Conservation (phyloP, 1,140 invertebrate species). For the Drosophila oshimai region DNA sequence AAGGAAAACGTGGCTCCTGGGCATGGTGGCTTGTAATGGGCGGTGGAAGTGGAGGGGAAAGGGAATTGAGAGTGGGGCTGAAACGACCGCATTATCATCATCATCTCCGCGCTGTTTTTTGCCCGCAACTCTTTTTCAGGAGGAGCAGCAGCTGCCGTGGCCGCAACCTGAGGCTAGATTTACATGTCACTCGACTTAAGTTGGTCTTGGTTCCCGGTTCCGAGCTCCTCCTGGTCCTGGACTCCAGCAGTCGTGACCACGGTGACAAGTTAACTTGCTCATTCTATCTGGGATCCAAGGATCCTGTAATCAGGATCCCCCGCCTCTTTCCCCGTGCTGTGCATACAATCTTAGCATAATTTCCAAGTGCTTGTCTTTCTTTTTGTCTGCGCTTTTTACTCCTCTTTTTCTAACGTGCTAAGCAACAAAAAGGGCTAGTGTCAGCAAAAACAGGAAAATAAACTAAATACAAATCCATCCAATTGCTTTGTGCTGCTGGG, state of each 20-base stretch:
- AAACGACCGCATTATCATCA: conserved; percentile 47
- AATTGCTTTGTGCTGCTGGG: conserved; percentile 2
- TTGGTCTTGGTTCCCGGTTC: conserved; percentile 20
- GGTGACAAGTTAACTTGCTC: conserved; percentile 49
- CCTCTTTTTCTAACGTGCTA: conserved; percentile 15
- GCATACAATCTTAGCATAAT: conserved; percentile 79
- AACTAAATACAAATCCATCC: conserved; percentile 40
- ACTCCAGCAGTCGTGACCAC: conserved; percentile 21
- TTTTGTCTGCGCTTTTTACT: conserved; percentile 11
- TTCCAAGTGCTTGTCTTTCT: conserved; percentile 43
- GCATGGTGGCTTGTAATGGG: conserved; percentile 41
- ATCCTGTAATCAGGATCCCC: conserved; percentile 11
- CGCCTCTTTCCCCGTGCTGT: conserved; percentile 28
- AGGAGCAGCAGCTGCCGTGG: conserved; percentile 57
- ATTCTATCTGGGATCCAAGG: conserved; percentile 9
- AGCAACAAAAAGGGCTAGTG: conserved; percentile 60
- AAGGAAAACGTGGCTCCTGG: conserved; percentile 74
- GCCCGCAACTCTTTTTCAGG: conserved; percentile 63
- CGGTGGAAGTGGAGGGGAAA: neutral
- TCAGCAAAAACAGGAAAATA: conserved; percentile 58
- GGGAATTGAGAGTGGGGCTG: neutral
- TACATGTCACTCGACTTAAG: conserved; percentile 76
- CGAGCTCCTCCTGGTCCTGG: conserved; percentile 16
- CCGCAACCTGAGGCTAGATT: conserved; percentile 66
- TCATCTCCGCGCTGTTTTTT: conserved; percentile 37